These are phyloP conservation scores for Corythaeola cristata DNA, from an alignment of 2,113 vertebrate species.

Conservation along the genomic window DNA sequence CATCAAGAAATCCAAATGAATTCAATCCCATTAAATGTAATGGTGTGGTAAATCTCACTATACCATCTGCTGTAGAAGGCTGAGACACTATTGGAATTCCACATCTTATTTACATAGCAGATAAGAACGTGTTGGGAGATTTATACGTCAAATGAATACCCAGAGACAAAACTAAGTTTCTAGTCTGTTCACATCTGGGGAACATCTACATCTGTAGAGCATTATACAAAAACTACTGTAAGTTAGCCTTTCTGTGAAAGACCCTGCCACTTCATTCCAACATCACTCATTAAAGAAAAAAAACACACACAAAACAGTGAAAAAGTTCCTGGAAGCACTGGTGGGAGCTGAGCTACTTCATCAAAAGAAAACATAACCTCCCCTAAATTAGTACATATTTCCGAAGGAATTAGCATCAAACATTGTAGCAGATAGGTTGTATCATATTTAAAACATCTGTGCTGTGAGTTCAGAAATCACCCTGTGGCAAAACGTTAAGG, in stretches of 20 bases:
- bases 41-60: constrained; percentile 86
- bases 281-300: constrained; percentile 37
- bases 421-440: neutral
- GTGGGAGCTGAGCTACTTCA: constrained; percentile 29
- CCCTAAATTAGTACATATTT: constrained; percentile 13
- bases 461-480: constrained; percentile 43
- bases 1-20: constrained; percentile 86
- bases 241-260: constrained; percentile 57
- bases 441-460: constrained; percentile 69
- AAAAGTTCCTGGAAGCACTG: neutral
- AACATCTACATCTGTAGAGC: constrained; percentile 69
- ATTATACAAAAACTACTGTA: constrained; percentile 66
- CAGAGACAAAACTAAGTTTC: constrained; percentile 78
- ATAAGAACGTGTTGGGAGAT: constrained; percentile 81
- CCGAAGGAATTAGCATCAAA: constrained; percentile 14
- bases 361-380: constrained; percentile 36
- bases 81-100: constrained; percentile 84
- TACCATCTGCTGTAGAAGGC: constrained; percentile 83
- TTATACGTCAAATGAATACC: constrained; percentile 79
- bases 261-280: constrained; percentile 52
- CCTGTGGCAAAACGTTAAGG: constrained; percentile 59
- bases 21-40: constrained; percentile 87
- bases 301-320: neutral
- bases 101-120: constrained; percentile 88
- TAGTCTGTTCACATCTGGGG: constrained; percentile 75